Evolutionary conservation across 2,113 vertebrate genomes (phyloP).

Genomic region (Alexandromys fortis): DNA sequence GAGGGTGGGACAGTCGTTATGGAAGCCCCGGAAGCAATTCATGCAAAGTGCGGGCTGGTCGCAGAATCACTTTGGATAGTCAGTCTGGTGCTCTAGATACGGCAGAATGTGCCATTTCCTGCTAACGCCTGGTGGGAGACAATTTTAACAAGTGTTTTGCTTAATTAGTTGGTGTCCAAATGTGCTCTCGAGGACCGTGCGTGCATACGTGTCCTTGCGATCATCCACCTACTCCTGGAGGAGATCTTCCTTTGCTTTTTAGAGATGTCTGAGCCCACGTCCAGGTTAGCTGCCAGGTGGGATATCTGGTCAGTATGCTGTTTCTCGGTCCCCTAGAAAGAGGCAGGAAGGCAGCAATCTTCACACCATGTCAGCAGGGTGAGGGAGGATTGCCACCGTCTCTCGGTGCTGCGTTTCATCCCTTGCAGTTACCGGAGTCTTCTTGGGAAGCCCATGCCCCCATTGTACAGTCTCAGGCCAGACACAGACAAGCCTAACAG

Average conservation of each 20-base stretch:
- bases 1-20: background rate
- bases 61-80: background rate
- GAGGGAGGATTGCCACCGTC: background rate
- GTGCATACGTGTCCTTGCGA: background rate
- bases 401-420: background rate
- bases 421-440: background rate
- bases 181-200: background rate
- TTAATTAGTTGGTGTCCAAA: conserved; percentile 45
- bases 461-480: background rate
- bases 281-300: background rate
- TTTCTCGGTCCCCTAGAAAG: background rate
- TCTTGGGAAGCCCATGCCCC: background rate
- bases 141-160: conserved; percentile 37
- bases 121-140: background rate
- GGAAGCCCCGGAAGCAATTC: background rate
- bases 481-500: background rate
- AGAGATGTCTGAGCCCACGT: background rate
- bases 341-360: background rate
- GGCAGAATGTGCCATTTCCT: background rate
- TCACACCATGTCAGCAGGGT: background rate
- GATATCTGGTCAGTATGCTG: background rate
- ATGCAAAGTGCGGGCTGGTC: background rate
- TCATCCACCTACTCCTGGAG: conserved; percentile 5
- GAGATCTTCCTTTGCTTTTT: conserved; percentile 30
- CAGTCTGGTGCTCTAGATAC: background rate